Base-by-base conservation (phyloP, 2,113 vertebrate genomes). In the Pseudois nayaur region DNA sequence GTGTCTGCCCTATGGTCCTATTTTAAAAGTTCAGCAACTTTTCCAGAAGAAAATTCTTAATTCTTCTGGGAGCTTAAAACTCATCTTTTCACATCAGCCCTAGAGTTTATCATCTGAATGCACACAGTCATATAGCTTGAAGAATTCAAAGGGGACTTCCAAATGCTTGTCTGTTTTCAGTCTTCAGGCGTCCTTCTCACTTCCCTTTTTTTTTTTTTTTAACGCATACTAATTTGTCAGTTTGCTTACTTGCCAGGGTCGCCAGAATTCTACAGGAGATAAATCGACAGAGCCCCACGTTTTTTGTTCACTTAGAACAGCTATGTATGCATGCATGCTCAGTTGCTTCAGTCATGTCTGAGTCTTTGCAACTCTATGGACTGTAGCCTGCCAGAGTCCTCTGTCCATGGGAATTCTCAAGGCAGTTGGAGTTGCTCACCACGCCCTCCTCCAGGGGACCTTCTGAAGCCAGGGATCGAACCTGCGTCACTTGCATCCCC, bases 161-260 rank as follows among this genome's bases (percentile, higher is more conserved):
- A 0, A 48, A 31, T 6, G 31, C 15, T 27, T 1, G 0, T 8
- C 54, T 14, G 13, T n/a, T 54, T 29, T 64, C 23, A 5, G 6
- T 78, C 23, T n/a, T 76, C 50, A 62, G 54, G 5, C 15, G 16
- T n/a, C 27, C 50, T 33, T 8, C 48, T 5, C 19, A 45, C 14
- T 60, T 36, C 6, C 8, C 4, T 1, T 31, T 62, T 62, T 31
- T 55, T 86, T 86, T 86, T 60, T 48, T 45, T 55, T 10, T 0
- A 59, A 57, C 1, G 60, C 43, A 50, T 12, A 21, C 19, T 45
- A 74, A 8, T 55, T 54, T 40, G 15, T 31, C 23, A 16, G 17
- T 8, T 11, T 29, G 43, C 52, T 95, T 40, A 9, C 25, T 57
- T 86, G 29, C 14, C 55, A 13, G 27, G 10, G n/a, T 33, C 52